A percentile compares a stretch with the other conserved stretches of the same genome.
These are phyloP conservation scores for Cremastinae sp. DNA, from an alignment of 2,888 invertebrate genomes.

Conservation along the genomic window DNA sequence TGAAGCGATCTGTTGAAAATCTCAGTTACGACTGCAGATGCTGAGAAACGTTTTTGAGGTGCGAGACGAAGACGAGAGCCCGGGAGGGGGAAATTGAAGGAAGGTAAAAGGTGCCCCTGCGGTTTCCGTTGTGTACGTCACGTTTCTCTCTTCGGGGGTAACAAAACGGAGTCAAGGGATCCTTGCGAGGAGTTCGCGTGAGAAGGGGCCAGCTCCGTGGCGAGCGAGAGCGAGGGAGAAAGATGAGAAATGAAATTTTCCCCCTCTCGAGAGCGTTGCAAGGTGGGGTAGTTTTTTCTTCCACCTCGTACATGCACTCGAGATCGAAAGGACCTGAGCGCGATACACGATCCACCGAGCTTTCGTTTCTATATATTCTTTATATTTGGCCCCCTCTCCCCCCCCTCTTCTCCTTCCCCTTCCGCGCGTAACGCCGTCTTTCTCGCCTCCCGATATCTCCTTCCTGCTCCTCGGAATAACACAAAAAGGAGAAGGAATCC, in stretches of 20 bases:
- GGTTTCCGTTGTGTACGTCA: constrained; percentile 19
- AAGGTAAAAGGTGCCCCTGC: constrained; percentile 44
- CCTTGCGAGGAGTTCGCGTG: constrained; percentile 61
- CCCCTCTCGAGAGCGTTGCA: constrained; percentile 67
- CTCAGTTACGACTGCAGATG: constrained; percentile 77
- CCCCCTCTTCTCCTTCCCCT: constrained; percentile 7
- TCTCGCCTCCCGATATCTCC: neutral
- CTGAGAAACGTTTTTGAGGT: constrained; percentile 48
- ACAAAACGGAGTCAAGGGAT: constrained; percentile 75
- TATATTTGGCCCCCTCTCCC: constrained; percentile 20
- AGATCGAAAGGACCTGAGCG: constrained; percentile 61
- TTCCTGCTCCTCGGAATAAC: no score
- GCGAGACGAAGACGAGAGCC: constrained; percentile 46
- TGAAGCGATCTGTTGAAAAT: constrained; percentile 68
- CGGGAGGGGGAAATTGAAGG: constrained; percentile 26
- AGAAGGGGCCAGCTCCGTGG: constrained; percentile 45
- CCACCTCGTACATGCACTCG: constrained; percentile 35
- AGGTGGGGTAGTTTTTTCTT: constrained; percentile 64
- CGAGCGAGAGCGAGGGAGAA: constrained; percentile 22
- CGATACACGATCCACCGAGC: constrained; percentile 49
- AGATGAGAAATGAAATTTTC: constrained; percentile 64
- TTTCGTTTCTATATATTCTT: constrained; percentile 24
- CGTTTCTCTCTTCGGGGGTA: constrained; percentile 69
- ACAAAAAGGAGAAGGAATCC: constrained; percentile 42
- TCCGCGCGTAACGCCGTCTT: neutral